Percentiles rank a stretch among this genome's conserved stretches.
phyloP scores from a whole-genome alignment of 2,113 vertebrate species.

The Pluvianellus socialis region DNA sequence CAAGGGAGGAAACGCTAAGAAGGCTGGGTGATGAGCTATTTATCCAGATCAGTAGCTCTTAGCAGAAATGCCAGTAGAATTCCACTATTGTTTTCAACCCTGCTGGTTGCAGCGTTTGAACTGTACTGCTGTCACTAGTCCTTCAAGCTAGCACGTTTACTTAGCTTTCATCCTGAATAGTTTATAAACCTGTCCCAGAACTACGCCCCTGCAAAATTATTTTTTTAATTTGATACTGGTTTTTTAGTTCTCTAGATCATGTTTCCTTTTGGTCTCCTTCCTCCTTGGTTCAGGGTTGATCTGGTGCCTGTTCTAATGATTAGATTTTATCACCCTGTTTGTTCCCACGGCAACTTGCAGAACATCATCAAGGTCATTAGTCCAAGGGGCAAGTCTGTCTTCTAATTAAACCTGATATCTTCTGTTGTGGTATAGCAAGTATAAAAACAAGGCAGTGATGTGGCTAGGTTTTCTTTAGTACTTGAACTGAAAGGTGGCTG shows the following conservation, averaged over 20 bases:
- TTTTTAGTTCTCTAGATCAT: not conserved
- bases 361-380: constrained; percentile 5
- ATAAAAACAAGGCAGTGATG: not conserved
- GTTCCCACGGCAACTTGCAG: constrained; percentile 2
- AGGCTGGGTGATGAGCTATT: not conserved
- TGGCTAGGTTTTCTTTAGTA: not conserved
- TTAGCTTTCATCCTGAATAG: constrained; percentile 6
- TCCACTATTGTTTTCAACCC: not conserved
- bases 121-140: not conserved
- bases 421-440: not conserved
- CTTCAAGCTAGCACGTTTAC: not conserved
- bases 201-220: not conserved
- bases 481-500: not conserved
- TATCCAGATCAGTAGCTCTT: not conserved
- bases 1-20: not conserved
- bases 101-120: not conserved
- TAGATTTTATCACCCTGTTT: constrained; percentile 33
- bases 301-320: not conserved
- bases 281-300: not conserved
- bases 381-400: constrained; percentile 13
- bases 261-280: constrained; percentile 6
- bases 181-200: not conserved
- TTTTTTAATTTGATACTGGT: not conserved
- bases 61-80: not conserved
- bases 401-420: not conserved